Evolutionary conservation across 1,140 invertebrate genomes (phyloP), one percentile per base, ranked within the genome.

Genomic region (Hypsibius dujardini): DNA sequence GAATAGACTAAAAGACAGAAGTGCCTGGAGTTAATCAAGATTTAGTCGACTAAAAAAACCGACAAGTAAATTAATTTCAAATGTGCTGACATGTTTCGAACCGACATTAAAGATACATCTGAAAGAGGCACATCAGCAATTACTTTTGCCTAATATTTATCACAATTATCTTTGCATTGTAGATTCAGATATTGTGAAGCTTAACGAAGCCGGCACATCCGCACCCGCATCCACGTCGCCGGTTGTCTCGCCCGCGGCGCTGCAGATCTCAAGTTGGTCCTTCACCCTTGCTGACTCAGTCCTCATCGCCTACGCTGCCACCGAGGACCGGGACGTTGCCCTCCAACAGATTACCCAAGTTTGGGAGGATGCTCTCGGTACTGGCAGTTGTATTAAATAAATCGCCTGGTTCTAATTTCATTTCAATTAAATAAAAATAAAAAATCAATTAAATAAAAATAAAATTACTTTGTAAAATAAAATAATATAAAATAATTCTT

Each of bases 311-410:
- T 67, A 67, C 45, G 62, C 62, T 3, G 3, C 62, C 7, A 7
- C 62, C 3, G 42, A 67, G 3, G 62, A 67, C 62, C 62, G 62
- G 7, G 62, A 67, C 42, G 42, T 67, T 14, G 62, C 62, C 3
- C 42, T 67, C 7, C 62, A 67, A 42, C 62, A 67, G 62, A 7
- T 67, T 67, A 67, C 62, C 62, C 62, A 67, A 67, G 62, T 67
- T 3, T 67, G 62, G 62, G 7, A 67, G 42, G 62, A 67, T 67
- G 62, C 62, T 67, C 62, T 67, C 7, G 62, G 62, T 67, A 67
- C 7, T 7, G 50, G 7, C 7, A 56, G n/a, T n/a, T 56, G 7
- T 56, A 56, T n/a, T n/a, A n/a, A n/a, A n/a, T n/a, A n/a, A 56
- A 56, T 7, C 50, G 50, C n/a, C n/a, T 7, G n/a, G n/a, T 56